phyloP scores from a whole-genome alignment of 2,888 invertebrate species.

The Cosmia trapezina region DNA sequence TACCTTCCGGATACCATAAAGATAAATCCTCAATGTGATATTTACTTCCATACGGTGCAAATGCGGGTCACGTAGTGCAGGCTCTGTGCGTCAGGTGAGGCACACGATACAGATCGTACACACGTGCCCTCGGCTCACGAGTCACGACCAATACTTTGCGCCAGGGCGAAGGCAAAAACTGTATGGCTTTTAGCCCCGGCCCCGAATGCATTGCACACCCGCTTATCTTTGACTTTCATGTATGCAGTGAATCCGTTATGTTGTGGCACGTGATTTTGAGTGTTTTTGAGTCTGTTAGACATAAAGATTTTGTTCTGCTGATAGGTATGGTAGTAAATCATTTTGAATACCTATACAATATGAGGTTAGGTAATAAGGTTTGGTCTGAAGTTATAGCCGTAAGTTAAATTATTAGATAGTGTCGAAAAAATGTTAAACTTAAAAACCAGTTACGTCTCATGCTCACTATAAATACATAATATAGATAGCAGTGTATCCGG shows the following conservation, averaged over 20 bases:
- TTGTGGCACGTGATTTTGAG: slow-evolving; percentile 31
- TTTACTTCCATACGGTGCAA: slow-evolving; percentile 69
- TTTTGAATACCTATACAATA: background rate
- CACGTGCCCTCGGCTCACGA: slow-evolving; percentile 73
- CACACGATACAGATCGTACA: slow-evolving; percentile 80
- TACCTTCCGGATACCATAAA: slow-evolving; percentile 50
- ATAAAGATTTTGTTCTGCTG: background rate
- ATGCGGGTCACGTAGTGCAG: slow-evolving; percentile 79
- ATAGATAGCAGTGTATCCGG: too few relatives aligned
- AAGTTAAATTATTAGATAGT: background rate
- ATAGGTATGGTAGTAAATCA: background rate
- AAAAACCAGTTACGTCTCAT: background rate
- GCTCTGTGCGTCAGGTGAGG: slow-evolving; percentile 79
- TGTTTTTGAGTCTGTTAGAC: slow-evolving; percentile 1
- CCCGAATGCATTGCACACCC: slow-evolving; percentile 45
- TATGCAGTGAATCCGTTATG: slow-evolving; percentile 39
- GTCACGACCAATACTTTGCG: slow-evolving; percentile 46
- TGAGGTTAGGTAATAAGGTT: background rate
- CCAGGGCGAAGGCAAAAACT: slow-evolving; percentile 41
- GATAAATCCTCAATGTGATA: slow-evolving; percentile 69
- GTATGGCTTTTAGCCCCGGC: slow-evolving; percentile 31
- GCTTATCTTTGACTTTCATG: slow-evolving; percentile 47
- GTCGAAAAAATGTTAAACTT: background rate
- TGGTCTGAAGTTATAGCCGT: background rate
- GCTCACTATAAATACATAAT: background rate